Evolutionary conservation across 2,797 vertebrate species (phyloP), one percentile per base, ranked within the genome.

Genomic region (Neoniphon sammara): DNA sequence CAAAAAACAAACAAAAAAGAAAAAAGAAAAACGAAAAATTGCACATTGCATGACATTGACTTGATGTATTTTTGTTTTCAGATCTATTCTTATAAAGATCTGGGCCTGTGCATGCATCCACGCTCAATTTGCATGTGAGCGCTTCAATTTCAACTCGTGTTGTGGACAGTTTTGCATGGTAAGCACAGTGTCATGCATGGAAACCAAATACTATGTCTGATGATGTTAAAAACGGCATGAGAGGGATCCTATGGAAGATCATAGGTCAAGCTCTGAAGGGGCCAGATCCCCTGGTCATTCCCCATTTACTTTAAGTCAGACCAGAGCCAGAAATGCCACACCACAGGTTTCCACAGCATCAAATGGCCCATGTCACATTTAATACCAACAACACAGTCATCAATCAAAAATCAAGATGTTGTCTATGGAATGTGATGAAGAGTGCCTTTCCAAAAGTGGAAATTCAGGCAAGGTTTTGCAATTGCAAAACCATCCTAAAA

Each of bases 281-380:
- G 59, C 15, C 5, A 11, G 65, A 47, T 46, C 54, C 12, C 17
- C 20, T 11, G 18, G 62, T 81, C 67, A 46, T 7, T 18, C 49
- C 36, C 10, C 42, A 25, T 10, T 75, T 27, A 54, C 30, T 10
- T 46, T 10, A 4, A 17, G 44, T 46, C 27, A 34, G 17, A n/a
- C 7, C 7, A 2, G 7, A 18, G 56, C 11, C 56, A 36, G 30
- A 11, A 58, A 58, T 20, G 56, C 23, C 31, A 10, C 18, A 1
- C 30, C 9, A 27, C 25, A 21, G 6, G 20, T 7, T 21, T 25
- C 25, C 7, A 3, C n/a, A 44, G 77, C 66, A 81, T 82, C 78
- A 36, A 23, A 56, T 81, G 52, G 21, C 65, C 8, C 17, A 58
- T 20, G 81, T 84, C 86, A 83, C 36, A 15, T 84, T 84, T 85